These are phyloP conservation scores for Eufriesea mexicana DNA, from an alignment of 1,140 invertebrate genomes.

Conservation along the genomic window DNA sequence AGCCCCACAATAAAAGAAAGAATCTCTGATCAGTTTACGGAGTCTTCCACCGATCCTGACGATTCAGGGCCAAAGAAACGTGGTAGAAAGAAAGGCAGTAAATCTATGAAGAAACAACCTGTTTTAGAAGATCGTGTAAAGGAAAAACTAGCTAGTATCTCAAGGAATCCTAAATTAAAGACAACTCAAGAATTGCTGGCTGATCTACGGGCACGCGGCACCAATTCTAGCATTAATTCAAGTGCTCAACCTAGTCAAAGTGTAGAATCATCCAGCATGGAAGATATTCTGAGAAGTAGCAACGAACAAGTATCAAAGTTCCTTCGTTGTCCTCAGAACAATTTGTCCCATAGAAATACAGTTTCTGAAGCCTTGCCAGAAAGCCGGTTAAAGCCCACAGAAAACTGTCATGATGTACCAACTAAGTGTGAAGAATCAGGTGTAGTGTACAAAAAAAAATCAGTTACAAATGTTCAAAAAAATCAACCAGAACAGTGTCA, in stretches of 20 bases:
- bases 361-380: constrained; percentile 47
- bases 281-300: constrained; percentile 73
- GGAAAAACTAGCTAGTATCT: constrained; percentile 85
- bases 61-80: constrained; percentile 84
- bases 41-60: constrained; percentile 67
- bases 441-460: constrained; percentile 42
- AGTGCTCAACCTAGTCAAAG: constrained; percentile 78
- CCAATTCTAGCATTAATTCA: constrained; percentile 72
- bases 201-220: constrained; percentile 87
- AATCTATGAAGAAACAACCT: constrained; percentile 83
- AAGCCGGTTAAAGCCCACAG: constrained; percentile 44
- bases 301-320: constrained; percentile 83
- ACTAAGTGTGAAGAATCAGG: constrained; percentile 50
- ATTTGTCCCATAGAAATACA: constrained; percentile 63
- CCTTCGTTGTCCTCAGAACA: constrained; percentile 83
- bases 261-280: constrained; percentile 76
- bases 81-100: constrained; percentile 88
- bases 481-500: constrained; percentile 40
- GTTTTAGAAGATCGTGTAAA: constrained; percentile 84
- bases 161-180: constrained; percentile 89
- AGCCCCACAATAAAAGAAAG: constrained; percentile 72
- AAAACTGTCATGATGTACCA: constrained; percentile 48
- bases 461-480: constrained; percentile 42
- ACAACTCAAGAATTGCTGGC: constrained; percentile 92
- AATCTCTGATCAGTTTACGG: constrained; percentile 62